These are phyloP conservation scores for Anguilla japonica DNA, from an alignment of 2,113 vertebrate species.

Conservation along the genomic window DNA sequence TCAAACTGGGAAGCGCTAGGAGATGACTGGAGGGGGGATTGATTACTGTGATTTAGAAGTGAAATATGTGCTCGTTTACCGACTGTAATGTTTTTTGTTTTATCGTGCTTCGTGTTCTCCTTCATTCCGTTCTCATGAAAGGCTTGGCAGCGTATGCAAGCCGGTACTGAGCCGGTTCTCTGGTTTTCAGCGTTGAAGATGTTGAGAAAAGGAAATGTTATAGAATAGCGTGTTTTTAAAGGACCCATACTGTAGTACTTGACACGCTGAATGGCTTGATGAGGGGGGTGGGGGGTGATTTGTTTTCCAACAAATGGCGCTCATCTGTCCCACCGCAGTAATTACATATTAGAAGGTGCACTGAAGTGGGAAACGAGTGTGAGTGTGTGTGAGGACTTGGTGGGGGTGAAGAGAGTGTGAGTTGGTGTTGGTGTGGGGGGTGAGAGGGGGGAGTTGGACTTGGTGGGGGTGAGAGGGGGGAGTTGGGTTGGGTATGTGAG, in stretches of 20 bases:
- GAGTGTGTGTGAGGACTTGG: neutral
- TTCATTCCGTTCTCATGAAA: constrained; percentile 21
- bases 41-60: constrained; percentile 55
- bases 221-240: neutral
- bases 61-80: constrained; percentile 43
- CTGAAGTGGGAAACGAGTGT: constrained; percentile 36
- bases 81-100: constrained; percentile 38
- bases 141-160: neutral
- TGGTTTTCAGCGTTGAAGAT: neutral
- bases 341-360: constrained; percentile 43
- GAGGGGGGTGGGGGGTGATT: constrained; percentile 26
- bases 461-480: no score
- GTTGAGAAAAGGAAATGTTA: neutral
- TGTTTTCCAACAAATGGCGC: constrained; percentile 55
- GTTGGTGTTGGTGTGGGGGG: no score
- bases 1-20: constrained; percentile 34
- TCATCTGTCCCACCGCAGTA: constrained; percentile 38
- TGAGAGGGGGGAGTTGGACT: no score
- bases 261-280: neutral
- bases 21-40: constrained; percentile 31
- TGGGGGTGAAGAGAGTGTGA: neutral
- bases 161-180: neutral
- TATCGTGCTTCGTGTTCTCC: constrained; percentile 15
- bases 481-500: no score
- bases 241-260: neutral